Evolutionary conservation across 2,113 vertebrate species (phyloP).

Genomic region (Notarius quadriscutis): DNA sequence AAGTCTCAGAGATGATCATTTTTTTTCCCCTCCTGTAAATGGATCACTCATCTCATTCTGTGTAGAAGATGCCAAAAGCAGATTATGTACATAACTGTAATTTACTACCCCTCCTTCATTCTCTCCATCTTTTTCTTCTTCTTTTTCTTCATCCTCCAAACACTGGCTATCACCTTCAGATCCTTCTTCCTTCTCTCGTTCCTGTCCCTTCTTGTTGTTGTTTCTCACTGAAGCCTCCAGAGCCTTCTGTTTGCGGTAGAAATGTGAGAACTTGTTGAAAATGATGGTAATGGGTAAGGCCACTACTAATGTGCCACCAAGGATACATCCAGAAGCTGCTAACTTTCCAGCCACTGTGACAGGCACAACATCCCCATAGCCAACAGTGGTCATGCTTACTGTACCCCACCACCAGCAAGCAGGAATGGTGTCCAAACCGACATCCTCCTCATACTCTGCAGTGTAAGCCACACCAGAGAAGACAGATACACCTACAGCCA

Average conservation of each 20-base stretch:
- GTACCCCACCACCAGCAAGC: constrained; percentile 99
- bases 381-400: constrained; percentile 97
- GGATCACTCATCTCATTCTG: constrained; percentile 29
- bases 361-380: constrained; percentile 92
- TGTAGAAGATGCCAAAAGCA: constrained; percentile 33
- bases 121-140: constrained; percentile 55
- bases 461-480: constrained; percentile 95
- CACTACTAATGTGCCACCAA: constrained; percentile 92
- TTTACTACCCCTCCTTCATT: constrained; percentile 66
- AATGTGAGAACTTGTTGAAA: constrained; percentile 98
- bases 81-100: constrained; percentile 70
- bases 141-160: constrained; percentile 61
- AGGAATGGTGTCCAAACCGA: constrained; percentile 92
- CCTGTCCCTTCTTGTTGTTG: constrained; percentile 69
- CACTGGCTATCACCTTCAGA: constrained; percentile 62
- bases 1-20: constrained; percentile 52
- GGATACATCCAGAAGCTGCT: constrained; percentile 91
- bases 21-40: constrained; percentile 42
- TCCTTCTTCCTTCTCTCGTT: constrained; percentile 43
- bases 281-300: constrained; percentile 98
- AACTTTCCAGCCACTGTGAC: constrained; percentile 91
- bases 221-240: constrained; percentile 90
- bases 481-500: constrained; percentile 91
- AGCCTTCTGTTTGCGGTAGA: constrained; percentile 93
- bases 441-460: constrained; percentile 88